These are phyloP conservation scores for Antigone vipio DNA, from an alignment of 2,113 vertebrate genomes.

Conservation along the genomic window DNA sequence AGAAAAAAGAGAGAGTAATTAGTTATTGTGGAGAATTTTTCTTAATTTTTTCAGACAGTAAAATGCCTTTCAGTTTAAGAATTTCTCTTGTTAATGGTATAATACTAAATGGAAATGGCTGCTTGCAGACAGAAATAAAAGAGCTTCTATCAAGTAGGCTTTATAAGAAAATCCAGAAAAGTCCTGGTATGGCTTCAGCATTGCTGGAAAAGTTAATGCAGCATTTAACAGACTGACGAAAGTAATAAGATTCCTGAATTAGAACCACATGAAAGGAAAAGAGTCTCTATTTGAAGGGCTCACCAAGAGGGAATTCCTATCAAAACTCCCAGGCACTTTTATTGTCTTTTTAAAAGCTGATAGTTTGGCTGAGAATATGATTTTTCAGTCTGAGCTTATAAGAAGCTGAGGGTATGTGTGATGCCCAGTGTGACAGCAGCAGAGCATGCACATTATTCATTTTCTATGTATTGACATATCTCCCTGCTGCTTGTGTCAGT, in stretches of 20 bases:
- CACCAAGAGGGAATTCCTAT: not conserved
- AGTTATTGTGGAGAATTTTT: not conserved
- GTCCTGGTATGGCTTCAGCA: not conserved
- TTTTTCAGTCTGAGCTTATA: not conserved
- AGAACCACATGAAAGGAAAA: not conserved
- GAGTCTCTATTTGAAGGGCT: not conserved
- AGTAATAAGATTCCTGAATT: not conserved
- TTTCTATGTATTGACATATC: not conserved
- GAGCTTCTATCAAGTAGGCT: not conserved
- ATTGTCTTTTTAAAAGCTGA: not conserved
- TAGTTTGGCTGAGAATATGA: not conserved
- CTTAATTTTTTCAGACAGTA: not conserved
- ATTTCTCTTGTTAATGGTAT: not conserved
- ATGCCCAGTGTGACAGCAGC: not conserved
- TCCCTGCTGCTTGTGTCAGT: not conserved
- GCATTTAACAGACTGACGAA: not conserved
- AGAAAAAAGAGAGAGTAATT: too few species aligned
- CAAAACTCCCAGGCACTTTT: not conserved
- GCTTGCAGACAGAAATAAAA: not conserved
- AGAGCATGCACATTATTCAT: not conserved
- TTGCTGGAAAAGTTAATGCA: not conserved
- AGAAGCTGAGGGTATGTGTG: not conserved
- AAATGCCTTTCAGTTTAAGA: not conserved
- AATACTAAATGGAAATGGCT: not conserved
- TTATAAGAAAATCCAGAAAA: not conserved